Percentiles rank a stretch among this genome's conserved stretches.
These are phyloP conservation scores for Morus bassanus DNA, from an alignment of 2,797 vertebrate species.

Conservation along the genomic window DNA sequence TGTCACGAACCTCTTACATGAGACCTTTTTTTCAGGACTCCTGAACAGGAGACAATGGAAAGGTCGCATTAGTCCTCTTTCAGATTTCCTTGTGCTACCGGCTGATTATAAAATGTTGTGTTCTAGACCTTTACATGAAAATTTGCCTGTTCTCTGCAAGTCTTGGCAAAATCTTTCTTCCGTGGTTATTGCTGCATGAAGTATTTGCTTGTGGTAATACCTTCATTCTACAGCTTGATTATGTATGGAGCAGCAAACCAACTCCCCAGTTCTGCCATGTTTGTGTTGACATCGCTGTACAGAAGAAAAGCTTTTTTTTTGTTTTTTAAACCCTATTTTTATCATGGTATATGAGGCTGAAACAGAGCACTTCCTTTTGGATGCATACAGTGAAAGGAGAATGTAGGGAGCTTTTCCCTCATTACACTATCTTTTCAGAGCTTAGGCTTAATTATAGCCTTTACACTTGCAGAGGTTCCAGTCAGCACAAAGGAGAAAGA, in stretches of 20 bases:
- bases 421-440: background rate
- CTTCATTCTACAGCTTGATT: background rate
- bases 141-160: background rate
- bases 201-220: background rate
- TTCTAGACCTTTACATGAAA: background rate
- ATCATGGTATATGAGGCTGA: background rate
- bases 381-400: background rate
- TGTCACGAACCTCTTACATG: background rate
- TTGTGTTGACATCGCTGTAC: background rate
- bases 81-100: background rate
- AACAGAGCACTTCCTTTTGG: background rate
- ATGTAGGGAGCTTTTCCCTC: background rate
- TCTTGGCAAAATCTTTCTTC: background rate
- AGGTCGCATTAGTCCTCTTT: background rate
- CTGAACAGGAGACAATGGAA: background rate
- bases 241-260: background rate
- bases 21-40: background rate
- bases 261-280: fast-evolving
- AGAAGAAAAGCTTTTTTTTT: background rate
- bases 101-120: background rate
- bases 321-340: background rate
- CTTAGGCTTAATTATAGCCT: background rate
- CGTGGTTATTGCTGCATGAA: background rate
- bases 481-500: background rate
- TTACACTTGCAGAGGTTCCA: background rate